A percentile compares a stretch with the other conserved stretches of the same genome.
phyloP scores from a whole-genome alignment of 1,140 invertebrate species.

The Tetraneura akinire region DNA sequence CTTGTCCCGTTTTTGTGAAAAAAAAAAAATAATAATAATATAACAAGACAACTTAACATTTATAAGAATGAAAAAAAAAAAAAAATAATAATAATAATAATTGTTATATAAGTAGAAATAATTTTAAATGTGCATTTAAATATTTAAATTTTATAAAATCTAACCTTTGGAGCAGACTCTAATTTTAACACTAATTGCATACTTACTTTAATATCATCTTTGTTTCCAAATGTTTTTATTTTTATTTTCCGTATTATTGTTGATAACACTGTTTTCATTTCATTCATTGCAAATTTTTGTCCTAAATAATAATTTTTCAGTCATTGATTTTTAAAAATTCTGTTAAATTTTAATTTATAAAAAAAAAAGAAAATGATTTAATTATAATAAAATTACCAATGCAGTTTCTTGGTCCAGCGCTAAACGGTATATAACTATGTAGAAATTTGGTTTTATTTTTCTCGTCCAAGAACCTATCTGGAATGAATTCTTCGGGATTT shows the following conservation, averaged over 20 bases:
- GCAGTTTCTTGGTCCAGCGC: slow-evolving; percentile 74
- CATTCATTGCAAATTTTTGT: slow-evolving; percentile 64
- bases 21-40: no score
- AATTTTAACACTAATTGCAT: background rate
- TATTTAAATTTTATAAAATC: slow-evolving; percentile 4
- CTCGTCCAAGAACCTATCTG: slow-evolving; percentile 73
- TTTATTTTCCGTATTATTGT: slow-evolving; percentile 64
- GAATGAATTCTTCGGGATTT: slow-evolving; percentile 73
- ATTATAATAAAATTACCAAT: slow-evolving; percentile 65
- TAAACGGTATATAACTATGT: slow-evolving; percentile 71
- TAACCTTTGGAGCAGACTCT: background rate
- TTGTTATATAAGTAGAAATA: no score
- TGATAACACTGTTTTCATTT: slow-evolving; percentile 63
- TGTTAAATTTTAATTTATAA: background rate
- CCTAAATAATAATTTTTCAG: slow-evolving; percentile 56
- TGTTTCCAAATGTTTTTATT: slow-evolving; percentile 57
- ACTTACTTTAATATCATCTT: slow-evolving; percentile 11
- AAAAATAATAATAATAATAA: no score
- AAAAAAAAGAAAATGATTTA: no score
- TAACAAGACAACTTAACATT: no score
- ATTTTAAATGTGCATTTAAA: no score
- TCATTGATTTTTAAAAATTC: background rate
- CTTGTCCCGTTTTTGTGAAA: no score
- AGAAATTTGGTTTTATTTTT: slow-evolving; percentile 61
- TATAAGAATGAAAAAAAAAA: no score